A percentile compares a stretch with the other conserved stretches of the same genome.
phyloP scores from a whole-genome alignment of 2,888 invertebrate species.

The Blastobasis lacticolella region DNA sequence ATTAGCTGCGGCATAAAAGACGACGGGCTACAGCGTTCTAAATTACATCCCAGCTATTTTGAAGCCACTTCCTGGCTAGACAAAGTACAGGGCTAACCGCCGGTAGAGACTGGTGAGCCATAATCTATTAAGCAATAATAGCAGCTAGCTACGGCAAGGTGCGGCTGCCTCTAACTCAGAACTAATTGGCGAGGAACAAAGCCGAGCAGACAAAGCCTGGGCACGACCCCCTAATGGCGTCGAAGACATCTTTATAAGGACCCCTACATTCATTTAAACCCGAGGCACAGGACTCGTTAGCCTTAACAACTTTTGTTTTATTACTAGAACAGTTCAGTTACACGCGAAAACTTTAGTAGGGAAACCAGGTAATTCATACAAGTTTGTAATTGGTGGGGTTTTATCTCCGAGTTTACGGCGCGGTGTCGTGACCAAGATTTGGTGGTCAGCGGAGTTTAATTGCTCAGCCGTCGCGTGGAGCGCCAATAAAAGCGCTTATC shows the following conservation, averaged over 20 bases:
- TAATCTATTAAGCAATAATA: slow-evolving; percentile 60
- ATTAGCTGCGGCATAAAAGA: too few species aligned
- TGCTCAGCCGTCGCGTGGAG: too few species aligned
- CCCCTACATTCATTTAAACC: neutral
- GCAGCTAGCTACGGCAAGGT: slow-evolving; percentile 8
- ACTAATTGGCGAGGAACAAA: slow-evolving; percentile 59
- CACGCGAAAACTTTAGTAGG: too few species aligned
- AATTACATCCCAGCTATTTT: neutral
- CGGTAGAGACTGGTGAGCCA: slow-evolving; percentile 28
- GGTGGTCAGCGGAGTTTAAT: too few species aligned
- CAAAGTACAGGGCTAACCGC: slow-evolving; percentile 33
- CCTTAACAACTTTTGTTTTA: slow-evolving; percentile 1
- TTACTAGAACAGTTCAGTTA: neutral
- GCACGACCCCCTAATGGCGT: slow-evolving; percentile 37
- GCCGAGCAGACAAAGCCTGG: slow-evolving; percentile 36
- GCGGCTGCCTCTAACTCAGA: slow-evolving; percentile 16
- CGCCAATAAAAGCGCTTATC: neutral
- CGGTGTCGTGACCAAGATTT: too few species aligned
- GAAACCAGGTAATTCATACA: too few species aligned
- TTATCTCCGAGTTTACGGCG: too few species aligned
- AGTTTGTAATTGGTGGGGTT: too few species aligned
- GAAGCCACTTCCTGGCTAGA: slow-evolving; percentile 16
- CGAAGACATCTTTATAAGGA: slow-evolving; percentile 36
- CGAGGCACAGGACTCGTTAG: neutral
- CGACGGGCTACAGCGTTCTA: too few species aligned